Percentiles rank a stretch among this genome's conserved stretches.
Evolutionary conservation across 2,888 invertebrate genomes (phyloP).

Genomic region (Onthophagus sagittarius): DNA sequence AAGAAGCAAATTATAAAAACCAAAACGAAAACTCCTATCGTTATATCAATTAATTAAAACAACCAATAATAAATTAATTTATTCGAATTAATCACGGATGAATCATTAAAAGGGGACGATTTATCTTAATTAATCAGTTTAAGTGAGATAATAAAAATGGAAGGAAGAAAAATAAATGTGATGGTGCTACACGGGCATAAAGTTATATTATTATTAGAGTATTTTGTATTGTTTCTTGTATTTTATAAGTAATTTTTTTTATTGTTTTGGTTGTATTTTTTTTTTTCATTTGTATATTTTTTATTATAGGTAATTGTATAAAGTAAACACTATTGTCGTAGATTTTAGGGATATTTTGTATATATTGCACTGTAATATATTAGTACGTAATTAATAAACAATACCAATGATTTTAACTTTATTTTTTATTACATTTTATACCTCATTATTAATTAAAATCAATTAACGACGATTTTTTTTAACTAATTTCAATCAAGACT

Average conservation of each 20-base stretch:
- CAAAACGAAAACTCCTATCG: background rate
- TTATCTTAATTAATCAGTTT: background rate
- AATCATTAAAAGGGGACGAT: background rate
- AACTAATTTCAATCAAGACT: too few species aligned
- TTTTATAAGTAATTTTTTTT: constrained; percentile 11
- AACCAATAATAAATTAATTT: background rate
- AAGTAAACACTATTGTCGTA: constrained; percentile 32
- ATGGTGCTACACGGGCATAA: constrained; percentile 44
- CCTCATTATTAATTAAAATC: too few species aligned
- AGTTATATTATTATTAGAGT: constrained; percentile 25
- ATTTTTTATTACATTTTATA: background rate
- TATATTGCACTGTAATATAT: constrained; percentile 39
- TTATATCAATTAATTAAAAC: background rate
- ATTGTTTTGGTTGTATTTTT: constrained; percentile 13
- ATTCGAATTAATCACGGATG: background rate
- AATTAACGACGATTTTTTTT: too few species aligned
- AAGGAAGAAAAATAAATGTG: constrained; percentile 39
- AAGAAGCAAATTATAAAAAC: background rate
- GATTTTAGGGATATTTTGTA: constrained; percentile 40
- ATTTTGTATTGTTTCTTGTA: constrained; percentile 33
- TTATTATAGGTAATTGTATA: constrained; percentile 29
- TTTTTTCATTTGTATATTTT: constrained; percentile 31
- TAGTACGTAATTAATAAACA: constrained; percentile 23
- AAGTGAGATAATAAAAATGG: background rate
- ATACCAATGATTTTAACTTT: constrained; percentile 12